Percentiles rank a stretch among this genome's conserved stretches.
These are phyloP conservation scores for Lysiphlebus fabarum DNA, from an alignment of 1,140 invertebrate genomes.

Conservation along the genomic window DNA sequence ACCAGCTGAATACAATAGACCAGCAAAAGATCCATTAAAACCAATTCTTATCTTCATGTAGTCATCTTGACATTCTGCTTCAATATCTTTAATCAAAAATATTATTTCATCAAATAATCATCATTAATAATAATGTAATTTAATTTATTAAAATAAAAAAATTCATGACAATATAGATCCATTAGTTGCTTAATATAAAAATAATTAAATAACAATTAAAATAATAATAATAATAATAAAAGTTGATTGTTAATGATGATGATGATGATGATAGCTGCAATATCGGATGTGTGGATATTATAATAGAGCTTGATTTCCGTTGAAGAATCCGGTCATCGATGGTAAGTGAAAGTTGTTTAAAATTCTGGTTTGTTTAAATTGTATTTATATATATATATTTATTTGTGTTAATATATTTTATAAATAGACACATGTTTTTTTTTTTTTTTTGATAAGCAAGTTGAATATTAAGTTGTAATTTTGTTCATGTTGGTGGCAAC, in stretches of 20 bases:
- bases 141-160: constrained; percentile 1
- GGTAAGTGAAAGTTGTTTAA: constrained; percentile 44
- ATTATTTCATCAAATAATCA: constrained; percentile 14
- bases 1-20: constrained; percentile 86
- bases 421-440: constrained; percentile 37
- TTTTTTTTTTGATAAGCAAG: constrained; percentile 44
- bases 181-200: constrained; percentile 3
- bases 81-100: constrained; percentile 70
- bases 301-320: constrained; percentile 20
- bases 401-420: neutral
- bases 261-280: neutral
- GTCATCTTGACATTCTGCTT: constrained; percentile 91
- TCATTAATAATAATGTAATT: no score
- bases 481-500: constrained; percentile 11
- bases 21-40: constrained; percentile 87
- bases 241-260: neutral
- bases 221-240: constrained; percentile 7
- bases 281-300: neutral
- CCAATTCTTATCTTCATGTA: constrained; percentile 91
- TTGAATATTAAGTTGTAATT: constrained; percentile 25
- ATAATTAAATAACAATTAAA: constrained; percentile 11
- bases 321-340: constrained; percentile 44
- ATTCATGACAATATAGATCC: constrained; percentile 20
- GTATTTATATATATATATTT: constrained; percentile 10
- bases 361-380: constrained; percentile 7